Conservation (phyloP, 1,140 invertebrate species). For the Argopecten irradians region DNA sequence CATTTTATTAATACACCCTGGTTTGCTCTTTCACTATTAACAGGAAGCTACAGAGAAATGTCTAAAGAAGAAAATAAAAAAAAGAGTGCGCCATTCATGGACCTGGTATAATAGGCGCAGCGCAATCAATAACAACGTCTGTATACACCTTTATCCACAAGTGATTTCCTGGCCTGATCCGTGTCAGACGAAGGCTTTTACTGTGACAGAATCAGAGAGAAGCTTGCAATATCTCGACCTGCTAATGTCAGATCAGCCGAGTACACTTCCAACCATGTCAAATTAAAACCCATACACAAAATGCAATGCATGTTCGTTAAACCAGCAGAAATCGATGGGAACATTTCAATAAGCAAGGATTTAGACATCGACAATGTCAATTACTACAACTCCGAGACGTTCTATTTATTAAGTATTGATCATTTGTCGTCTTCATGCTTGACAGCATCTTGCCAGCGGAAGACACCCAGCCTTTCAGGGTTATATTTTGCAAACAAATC, state of each 20-base stretch:
- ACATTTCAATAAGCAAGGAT: slow-evolving; percentile 11
- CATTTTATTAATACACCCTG: not conserved
- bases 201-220: not conserved
- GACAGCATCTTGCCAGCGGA: slow-evolving; percentile 19
- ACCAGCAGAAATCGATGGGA: not conserved
- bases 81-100: not conserved
- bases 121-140: not conserved
- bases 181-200: not conserved
- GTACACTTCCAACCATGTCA: slow-evolving; percentile 8
- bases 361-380: slow-evolving; percentile 21
- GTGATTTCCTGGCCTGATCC: not conserved
- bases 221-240: not conserved
- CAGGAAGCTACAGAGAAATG: not conserved
- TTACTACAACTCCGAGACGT: not conserved
- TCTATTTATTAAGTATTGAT: slow-evolving; percentile 19
- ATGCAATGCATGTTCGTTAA: slow-evolving; percentile 17
- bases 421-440: slow-evolving; percentile 4
- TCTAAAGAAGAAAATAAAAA: not conserved
- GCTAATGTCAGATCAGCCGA: not conserved
- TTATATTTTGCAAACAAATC: slow-evolving; percentile 23
- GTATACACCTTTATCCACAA: slow-evolving; percentile 13
- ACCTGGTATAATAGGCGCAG: not conserved
- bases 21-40: not conserved
- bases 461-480: slow-evolving; percentile 13
- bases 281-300: slow-evolving; percentile 10